These are phyloP conservation scores for Fulica atra DNA, from an alignment of 2,113 vertebrate species.

Conservation along the genomic window DNA sequence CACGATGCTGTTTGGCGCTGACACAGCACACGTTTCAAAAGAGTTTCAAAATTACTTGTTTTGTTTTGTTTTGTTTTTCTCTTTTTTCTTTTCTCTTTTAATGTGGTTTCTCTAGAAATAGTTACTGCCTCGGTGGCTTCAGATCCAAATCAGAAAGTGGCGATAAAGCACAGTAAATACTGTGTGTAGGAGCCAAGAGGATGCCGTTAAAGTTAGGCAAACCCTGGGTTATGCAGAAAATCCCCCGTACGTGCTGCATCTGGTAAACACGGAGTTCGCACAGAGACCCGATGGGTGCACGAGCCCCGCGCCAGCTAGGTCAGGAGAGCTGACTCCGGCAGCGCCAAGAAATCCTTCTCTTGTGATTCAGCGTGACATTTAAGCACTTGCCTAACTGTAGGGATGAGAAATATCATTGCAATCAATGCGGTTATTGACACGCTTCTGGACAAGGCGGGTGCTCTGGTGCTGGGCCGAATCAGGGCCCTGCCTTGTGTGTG, in stretches of 20 bases:
- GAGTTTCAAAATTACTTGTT: too few species aligned
- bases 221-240: background rate
- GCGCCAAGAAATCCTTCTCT: accelerated
- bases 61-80: too few species aligned
- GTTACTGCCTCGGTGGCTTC: background rate
- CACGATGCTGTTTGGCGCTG: background rate
- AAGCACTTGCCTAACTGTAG: background rate
- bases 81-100: too few species aligned
- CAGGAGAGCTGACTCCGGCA: background rate
- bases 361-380: background rate
- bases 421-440: background rate
- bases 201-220: background rate
- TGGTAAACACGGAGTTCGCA: background rate
- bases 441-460: background rate
- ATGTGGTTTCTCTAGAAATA: background rate
- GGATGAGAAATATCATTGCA: background rate
- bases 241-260: background rate
- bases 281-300: accelerated
- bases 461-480: background rate
- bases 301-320: background rate
- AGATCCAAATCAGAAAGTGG: background rate
- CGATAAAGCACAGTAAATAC: background rate
- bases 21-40: background rate
- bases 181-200: background rate
- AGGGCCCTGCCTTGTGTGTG: background rate